Evolutionary conservation across 1,140 invertebrate species (phyloP), one percentile per base, ranked within the genome.

Genomic region (Drosophila oshimai): DNA sequence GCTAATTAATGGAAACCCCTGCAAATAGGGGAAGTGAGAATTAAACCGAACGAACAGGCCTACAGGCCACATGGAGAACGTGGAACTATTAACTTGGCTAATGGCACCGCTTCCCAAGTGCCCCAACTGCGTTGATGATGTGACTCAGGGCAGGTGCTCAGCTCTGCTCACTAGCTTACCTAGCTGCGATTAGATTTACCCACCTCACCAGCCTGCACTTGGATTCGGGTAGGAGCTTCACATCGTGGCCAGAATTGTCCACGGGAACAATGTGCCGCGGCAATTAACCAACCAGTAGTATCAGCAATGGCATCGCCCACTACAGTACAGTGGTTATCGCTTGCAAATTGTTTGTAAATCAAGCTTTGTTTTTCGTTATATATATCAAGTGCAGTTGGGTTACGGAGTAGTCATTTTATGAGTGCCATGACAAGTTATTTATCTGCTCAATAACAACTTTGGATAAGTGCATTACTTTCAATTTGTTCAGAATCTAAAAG

Each of bases 251-350:
- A 13, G 10, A 31, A 41, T 39, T 13, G 57, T 31, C 24, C 34
- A 24, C 49, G 49, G 50, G 50, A 60, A 60, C 57, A 60, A 60
- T 61, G 57, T 37, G 17, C 31, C 9, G 49, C 55, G 55, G 47
- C 57, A 54, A 61, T 61, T 61, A 61, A 57, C 7, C 36, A 26
- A 1, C 22, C 24, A 42, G 53, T 53, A 33, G 20, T 61, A 57
- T 61, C 50, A 61, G 57, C 18, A 55, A 61, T 54, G 47, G 47
- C 33, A 61, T 55, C 50, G 49, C 29, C 26, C 47, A 28, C 22
- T 22, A 60, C 58, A 61, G 54, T 60, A 18, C 58, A 61, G 54
- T 60, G 13, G 54, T 44, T 62, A 60, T 62, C 53, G 29, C 20
- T 13, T 2, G 7, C 6, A 13, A 61, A 26, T 58, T 15, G 51